A percentile compares a stretch with the other conserved stretches of the same genome.
Conservation (phyloP, 2,113 vertebrate genomes). For the Corydoras maculifer region DNA sequence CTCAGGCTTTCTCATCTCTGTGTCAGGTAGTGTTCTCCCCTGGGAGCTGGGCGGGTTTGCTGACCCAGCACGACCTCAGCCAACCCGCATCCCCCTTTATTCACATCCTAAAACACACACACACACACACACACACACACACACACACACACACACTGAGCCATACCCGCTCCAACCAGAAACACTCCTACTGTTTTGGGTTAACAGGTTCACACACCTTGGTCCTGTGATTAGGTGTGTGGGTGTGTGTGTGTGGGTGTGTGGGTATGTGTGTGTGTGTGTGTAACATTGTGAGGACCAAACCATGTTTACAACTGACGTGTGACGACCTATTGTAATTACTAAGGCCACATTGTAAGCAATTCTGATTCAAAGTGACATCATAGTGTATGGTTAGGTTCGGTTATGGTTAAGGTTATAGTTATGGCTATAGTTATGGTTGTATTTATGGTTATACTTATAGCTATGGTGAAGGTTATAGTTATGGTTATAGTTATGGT, state of each 20-base stretch:
- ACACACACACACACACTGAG: not conserved
- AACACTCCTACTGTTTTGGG: not conserved
- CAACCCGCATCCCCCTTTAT: not conserved
- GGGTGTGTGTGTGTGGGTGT: not conserved
- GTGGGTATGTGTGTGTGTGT: not conserved
- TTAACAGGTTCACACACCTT: slow-evolving; percentile 13
- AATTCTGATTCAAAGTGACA: no score
- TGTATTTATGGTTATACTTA: no score
- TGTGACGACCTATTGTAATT: no score
- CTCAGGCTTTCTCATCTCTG: slow-evolving; percentile 11
- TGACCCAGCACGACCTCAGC: not conserved
- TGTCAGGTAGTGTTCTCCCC: not conserved
- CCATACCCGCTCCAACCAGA: not conserved
- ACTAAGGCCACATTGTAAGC: no score
- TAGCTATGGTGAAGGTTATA: no score
- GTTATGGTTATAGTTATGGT: no score
- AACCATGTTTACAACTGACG: no score
- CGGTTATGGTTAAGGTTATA: no score
- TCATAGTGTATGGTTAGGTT: no score
- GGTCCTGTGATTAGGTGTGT: not conserved
- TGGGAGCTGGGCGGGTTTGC: not conserved
- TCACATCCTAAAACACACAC: no score
- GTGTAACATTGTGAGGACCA: no score
- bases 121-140: not conserved
- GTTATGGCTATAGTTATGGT: no score